Base-by-base conservation (phyloP, 2,888 invertebrate genomes). In the Troides aeacus region DNA sequence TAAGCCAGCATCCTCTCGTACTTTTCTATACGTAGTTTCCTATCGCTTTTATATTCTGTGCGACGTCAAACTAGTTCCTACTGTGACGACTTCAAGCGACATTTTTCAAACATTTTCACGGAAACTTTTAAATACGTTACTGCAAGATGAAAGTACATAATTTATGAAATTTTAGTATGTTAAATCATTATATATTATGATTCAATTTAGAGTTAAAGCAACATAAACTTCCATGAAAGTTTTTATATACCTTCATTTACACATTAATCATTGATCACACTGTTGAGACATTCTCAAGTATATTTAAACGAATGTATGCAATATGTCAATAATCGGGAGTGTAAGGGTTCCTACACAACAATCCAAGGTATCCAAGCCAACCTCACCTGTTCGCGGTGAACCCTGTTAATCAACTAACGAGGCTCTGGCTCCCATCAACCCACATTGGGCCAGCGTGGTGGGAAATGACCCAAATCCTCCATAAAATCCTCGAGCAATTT, bases 1-100 rank as follows among this genome's bases (percentile, higher is more conserved):
- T 84, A 82, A 79, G 75, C 77, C 80, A 83, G 82, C 82, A 80
- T 78, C 78, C 53, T 15, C 42, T 21, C 39, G 36, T 60, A 64
- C 53, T 67, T 39, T 63, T 50, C 62, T 39, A 46, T 68, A 63
- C 62, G 36, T 66, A 62, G 62, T 30, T 53, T 60, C 42, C 12
- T 1, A 61, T 17, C 57, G 24, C 30, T 62, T 69, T 62, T 69
- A 62, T 36, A 62, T 66, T 62, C 46, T 36, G 60, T 42, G 42
- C 62, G 56, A 67, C 30, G 61, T 39, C 66, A 61, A 36, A 24
- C 66, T 50, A 61, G 53, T 67, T 39, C 67, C 23, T 23, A 57
- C 6, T n/a, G 12, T 23, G 24, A 58, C 23, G 53, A n/a, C n/a
- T 53, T 18, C 18, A 53, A 53, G 10, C 10, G 53, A 6, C 18